Base-by-base conservation (phyloP, 2,113 vertebrate genomes). In the Aspidoscelis tigris region DNA sequence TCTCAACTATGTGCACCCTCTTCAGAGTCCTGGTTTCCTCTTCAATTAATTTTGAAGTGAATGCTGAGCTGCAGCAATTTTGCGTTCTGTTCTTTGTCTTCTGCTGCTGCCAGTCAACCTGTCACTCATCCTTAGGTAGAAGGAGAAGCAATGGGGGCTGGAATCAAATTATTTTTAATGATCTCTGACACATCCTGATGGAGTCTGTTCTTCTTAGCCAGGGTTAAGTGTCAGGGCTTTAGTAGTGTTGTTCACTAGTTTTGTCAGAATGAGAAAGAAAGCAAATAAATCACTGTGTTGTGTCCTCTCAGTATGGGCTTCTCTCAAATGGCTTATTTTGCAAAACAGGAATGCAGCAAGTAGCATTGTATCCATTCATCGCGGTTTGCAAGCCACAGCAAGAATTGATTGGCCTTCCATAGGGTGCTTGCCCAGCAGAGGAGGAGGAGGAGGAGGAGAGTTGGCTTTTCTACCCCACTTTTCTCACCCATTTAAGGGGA, bases 161-260 rank as follows among this genome's bases (percentile, higher is more conserved):
- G 61, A 84, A 89, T 85, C 65, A 90, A 92, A 88, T 76, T 61
- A 84, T 85, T 92, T 90, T 85, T 91, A 93, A 92, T 77, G 66
- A 83, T 90, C 55, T 50, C 26, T 73, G 50, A 87, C 73, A 64
- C 80, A 81, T 41, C n/a, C 41, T 39, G 4, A 61, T 65, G 75
- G 50, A 66, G 86, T 55, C 74, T 26, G 50, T 2, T 83, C 43
- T 83, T 66, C 10, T 89, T 84, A 84, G 85, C 18, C 47, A 65
- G 84, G 61, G 5, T 53, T 70, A 90, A 83, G 5, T 9, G 81
- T 70, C 47, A 82, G 86, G 41, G 6, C 41, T 53, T 61, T 72
- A 8, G 80, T 33, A 61, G 20, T 4, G 3, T 84, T 81, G 47
- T 21, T 24, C 1, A 6, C 58, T 33, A 39, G 76, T 90, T 83